These are phyloP conservation scores for Serripes groenlandicus DNA, from an alignment of 2,888 invertebrate species.

Conservation along the genomic window DNA sequence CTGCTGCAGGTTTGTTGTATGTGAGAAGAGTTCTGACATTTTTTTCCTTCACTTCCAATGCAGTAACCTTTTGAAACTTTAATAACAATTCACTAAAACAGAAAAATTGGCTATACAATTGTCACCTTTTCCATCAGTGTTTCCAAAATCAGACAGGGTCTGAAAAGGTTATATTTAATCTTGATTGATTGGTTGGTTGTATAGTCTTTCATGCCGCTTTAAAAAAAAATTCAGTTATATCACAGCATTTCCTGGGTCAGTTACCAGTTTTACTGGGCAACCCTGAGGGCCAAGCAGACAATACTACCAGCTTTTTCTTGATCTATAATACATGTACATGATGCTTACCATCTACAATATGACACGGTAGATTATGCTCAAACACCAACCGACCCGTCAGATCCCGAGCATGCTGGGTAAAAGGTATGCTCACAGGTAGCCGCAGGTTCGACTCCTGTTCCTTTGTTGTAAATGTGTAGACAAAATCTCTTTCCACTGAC, in stretches of 20 bases:
- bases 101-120: neutral
- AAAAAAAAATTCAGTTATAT: no score
- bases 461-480: conserved; percentile 76
- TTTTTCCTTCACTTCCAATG: no score
- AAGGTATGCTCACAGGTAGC: conserved; percentile 81
- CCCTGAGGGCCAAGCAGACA: no score
- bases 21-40: no score
- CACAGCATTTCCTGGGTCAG: no score
- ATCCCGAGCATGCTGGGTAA: conserved; percentile 87
- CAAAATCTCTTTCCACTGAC: conserved; percentile 76
- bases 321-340: no score
- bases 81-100: neutral
- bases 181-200: no score
- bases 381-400: conserved; percentile 90
- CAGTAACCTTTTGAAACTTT: neutral
- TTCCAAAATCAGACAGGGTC: neutral
- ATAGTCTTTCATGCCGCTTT: no score
- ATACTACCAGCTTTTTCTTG: no score
- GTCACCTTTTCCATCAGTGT: neutral
- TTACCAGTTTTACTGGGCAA: no score
- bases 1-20: no score
- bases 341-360: conserved; percentile 90
- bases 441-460: conserved; percentile 73
- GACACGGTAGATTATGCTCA: conserved; percentile 91
- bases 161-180: no score